These are phyloP conservation scores for Odontophorus gujanensis DNA, from an alignment of 2,113 vertebrate genomes.

Conservation along the genomic window DNA sequence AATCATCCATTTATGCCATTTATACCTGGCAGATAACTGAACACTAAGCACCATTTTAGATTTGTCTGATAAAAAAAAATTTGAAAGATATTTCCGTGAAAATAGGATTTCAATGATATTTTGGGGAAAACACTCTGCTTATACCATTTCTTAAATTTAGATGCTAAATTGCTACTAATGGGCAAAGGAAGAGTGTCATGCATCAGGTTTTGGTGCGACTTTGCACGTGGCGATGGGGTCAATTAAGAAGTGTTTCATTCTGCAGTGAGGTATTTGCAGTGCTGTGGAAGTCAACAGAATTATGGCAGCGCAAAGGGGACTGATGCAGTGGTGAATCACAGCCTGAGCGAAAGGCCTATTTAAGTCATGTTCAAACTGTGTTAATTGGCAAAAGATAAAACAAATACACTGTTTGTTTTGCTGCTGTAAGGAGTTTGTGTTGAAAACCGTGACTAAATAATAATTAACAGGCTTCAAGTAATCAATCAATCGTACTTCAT, in stretches of 20 bases:
- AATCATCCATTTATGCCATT: constrained; percentile 83
- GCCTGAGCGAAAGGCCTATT: not conserved
- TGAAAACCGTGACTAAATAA: constrained; percentile 58
- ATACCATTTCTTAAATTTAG: constrained; percentile 59
- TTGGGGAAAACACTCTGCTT: constrained; percentile 74
- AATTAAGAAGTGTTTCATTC: not conserved
- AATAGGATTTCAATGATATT: constrained; percentile 77
- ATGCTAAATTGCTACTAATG: constrained; percentile 51
- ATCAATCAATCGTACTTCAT: constrained; percentile 53
- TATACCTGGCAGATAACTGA: constrained; percentile 76
- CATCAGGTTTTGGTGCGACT: constrained; percentile 8
- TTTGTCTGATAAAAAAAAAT: constrained; percentile 71
- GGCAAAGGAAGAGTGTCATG: constrained; percentile 9
- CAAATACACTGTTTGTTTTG: constrained; percentile 59
- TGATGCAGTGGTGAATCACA: not conserved
- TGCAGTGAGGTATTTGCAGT: not conserved
- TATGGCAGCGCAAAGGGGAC: not conserved
- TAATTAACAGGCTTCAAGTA: constrained; percentile 60
- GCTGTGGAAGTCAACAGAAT: not conserved
- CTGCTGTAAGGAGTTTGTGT: constrained; percentile 55
- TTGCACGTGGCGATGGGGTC: not conserved
- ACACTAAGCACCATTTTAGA: constrained; percentile 68
- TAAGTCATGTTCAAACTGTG: constrained; percentile 50
- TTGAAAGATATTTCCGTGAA: constrained; percentile 67
- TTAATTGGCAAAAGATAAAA: constrained; percentile 66